These are phyloP conservation scores for Seladonia tumulorum DNA, from an alignment of 2,888 invertebrate genomes.

Conservation along the genomic window DNA sequence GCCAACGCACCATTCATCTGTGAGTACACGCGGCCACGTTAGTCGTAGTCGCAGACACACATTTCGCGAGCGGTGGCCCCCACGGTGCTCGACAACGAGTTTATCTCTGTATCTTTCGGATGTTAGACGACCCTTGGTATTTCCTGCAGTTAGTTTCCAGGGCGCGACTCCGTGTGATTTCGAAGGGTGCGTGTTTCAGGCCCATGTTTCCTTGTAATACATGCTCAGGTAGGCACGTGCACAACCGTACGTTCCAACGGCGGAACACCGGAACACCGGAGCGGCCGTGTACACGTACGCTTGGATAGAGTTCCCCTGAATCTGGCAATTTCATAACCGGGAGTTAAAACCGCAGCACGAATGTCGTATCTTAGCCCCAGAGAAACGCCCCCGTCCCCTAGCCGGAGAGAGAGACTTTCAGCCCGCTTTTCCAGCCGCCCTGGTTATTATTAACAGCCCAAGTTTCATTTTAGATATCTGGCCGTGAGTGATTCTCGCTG, in stretches of 20 bases:
- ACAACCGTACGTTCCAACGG: conserved; percentile 46
- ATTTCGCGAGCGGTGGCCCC: conserved; percentile 43
- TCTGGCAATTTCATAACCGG: conserved; percentile 83
- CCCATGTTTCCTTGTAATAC: conserved; percentile 61
- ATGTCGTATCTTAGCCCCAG: conserved; percentile 81
- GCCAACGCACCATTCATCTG: conserved; percentile 55
- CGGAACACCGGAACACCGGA: conserved; percentile 4
- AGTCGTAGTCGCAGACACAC: conserved; percentile 35
- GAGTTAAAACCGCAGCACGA: conserved; percentile 84
- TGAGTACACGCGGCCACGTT: conserved; percentile 25
- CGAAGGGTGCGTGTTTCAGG: conserved; percentile 68
- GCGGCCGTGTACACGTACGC: conserved; percentile 40
- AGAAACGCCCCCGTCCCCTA: conserved; percentile 39
- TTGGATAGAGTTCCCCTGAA: conserved; percentile 72
- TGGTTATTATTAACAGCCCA: conserved; percentile 83
- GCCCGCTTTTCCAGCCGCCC: conserved; percentile 65
- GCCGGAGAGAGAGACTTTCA: conserved; percentile 53
- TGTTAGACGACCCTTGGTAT: conserved; percentile 66
- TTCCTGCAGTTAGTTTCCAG: conserved; percentile 65
- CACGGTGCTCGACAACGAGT: conserved; percentile 51
- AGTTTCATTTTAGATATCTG: conserved; percentile 73
- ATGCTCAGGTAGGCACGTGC: conserved; percentile 59
- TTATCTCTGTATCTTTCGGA: conserved; percentile 67
- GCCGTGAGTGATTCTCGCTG: conserved; percentile 1
- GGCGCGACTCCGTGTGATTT: conserved; percentile 63